Evolutionary conservation across 2,113 vertebrate species (phyloP).

Genomic region (Manacus vitellinus): DNA sequence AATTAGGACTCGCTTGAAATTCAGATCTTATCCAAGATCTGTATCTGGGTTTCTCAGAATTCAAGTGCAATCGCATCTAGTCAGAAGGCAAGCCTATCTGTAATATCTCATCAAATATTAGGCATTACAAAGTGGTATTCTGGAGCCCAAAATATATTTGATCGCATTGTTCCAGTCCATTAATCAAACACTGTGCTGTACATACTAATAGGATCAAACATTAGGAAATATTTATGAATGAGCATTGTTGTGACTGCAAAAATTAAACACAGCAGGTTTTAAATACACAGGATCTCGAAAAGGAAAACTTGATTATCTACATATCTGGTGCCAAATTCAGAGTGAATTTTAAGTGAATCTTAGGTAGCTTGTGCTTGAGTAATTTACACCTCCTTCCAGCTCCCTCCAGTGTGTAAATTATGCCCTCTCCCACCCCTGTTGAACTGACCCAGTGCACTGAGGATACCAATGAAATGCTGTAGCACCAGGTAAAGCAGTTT

Average conservation of each 20-base stretch:
- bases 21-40: slow-evolving; percentile 29
- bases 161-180: slow-evolving; percentile 25
- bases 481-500: background rate
- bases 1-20: slow-evolving; percentile 49
- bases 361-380: background rate
- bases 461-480: background rate
- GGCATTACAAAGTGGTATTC: slow-evolving; percentile 28
- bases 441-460: background rate
- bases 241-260: slow-evolving; percentile 58
- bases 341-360: slow-evolving; percentile 38
- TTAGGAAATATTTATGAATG: slow-evolving; percentile 56
- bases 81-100: slow-evolving; percentile 21
- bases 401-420: background rate
- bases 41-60: slow-evolving; percentile 13
- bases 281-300: slow-evolving; percentile 13
- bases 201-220: slow-evolving; percentile 15
- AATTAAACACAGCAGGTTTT: slow-evolving; percentile 60
- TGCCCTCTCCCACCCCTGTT: background rate
- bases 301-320: slow-evolving; percentile 55
- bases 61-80: background rate
- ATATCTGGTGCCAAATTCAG: slow-evolving; percentile 36
- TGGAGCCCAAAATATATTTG: slow-evolving; percentile 33
- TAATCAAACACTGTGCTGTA: background rate
- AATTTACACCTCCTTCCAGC: slow-evolving; percentile 50
- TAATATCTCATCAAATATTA: slow-evolving; percentile 39